These are phyloP conservation scores for Dioctria rufipes DNA, from an alignment of 2,888 invertebrate genomes.

Conservation along the genomic window DNA sequence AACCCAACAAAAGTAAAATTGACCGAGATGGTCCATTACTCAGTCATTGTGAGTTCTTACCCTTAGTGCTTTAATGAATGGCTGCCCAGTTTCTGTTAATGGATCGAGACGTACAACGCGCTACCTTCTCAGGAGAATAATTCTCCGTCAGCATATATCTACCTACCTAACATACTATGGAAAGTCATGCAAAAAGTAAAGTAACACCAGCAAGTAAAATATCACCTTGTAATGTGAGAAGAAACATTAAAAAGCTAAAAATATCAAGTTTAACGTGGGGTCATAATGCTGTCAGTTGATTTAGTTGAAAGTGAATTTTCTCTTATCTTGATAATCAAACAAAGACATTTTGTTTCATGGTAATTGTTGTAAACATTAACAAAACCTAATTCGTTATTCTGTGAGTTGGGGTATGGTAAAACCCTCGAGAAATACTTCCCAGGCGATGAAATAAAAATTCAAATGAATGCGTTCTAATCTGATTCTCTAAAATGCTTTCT, in stretches of 20 bases:
- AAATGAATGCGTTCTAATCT: too few relatives aligned
- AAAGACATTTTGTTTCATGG: too few relatives aligned
- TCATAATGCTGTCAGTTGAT: not conserved
- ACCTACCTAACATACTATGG: too few relatives aligned
- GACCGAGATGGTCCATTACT: conserved; percentile 44
- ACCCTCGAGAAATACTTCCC: too few relatives aligned
- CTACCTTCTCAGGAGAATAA: conserved; percentile 23
- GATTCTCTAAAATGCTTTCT: too few relatives aligned
- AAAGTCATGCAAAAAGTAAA: conserved; percentile 4
- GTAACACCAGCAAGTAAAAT: conserved; percentile 9
- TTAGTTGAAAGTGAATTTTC: too few relatives aligned
- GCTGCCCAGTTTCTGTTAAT: conserved; percentile 39
- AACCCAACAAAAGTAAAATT: conserved; percentile 39
- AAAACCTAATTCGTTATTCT: too few relatives aligned
- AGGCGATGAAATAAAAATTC: too few relatives aligned
- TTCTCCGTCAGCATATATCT: not conserved
- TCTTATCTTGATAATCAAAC: too few relatives aligned
- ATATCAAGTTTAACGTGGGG: not conserved
- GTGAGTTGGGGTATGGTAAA: too few relatives aligned
- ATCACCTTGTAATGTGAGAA: conserved; percentile 5
- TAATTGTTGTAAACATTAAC: too few relatives aligned
- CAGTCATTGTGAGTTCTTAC: conserved; percentile 47
- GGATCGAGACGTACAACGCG: conserved; percentile 20
- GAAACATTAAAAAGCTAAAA: not conserved
- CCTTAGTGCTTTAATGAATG: conserved; percentile 33